Base-by-base conservation (phyloP, 2,888 invertebrate species). In the Caenorhabditis panamensis region DNA sequence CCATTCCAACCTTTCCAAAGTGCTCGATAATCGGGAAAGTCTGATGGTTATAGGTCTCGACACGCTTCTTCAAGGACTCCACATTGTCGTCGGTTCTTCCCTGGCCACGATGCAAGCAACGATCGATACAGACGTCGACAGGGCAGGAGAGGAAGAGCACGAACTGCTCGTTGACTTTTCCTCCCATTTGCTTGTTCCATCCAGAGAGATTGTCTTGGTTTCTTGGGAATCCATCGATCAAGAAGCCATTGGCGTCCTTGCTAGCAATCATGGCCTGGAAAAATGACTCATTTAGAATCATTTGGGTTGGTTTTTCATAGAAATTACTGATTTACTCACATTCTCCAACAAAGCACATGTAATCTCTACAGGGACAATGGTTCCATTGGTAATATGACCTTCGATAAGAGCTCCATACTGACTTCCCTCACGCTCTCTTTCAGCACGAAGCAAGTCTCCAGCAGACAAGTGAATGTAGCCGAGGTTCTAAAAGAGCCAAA, bases 151-250 rank as follows among this genome's bases (percentile, higher is more conserved):
- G 95, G 91, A 96, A 96, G 28, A 99, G 92, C 2, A 98, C 95
- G 61, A 95, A 96, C 82, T 95, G 93, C n/a, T 98, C 93, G 59
- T 86, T 78, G 75, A 94, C 75, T 18, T 96, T 96, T 26, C 94
- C 94, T 0, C 94, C 92, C 95, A 99, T 96, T 83, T 93, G 93
- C 86, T 91, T 91, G 44, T 94, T 94, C 99, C 99, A 99, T 8
- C 99, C 99, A 59, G 96, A 95, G 82, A 98, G 92, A 91, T 99
- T 99, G 91, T 99, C 95, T 91, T 96, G 94, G 92, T 99, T 99
- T 24, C 99, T 94, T n/a, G 99, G 99, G 91, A 99, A 99, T 0
- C 99, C 99, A 92, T 99, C 99, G 88, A 99, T 94, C 8, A 99
- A 93, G 92, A 98, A 99, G 71, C 90, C 90, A n/a, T 76, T 83